A percentile compares a stretch with the other conserved stretches of the same genome.
These are phyloP conservation scores for Leptobrachium leishanense DNA, from an alignment of 2,113 vertebrate genomes.

Conservation along the genomic window DNA sequence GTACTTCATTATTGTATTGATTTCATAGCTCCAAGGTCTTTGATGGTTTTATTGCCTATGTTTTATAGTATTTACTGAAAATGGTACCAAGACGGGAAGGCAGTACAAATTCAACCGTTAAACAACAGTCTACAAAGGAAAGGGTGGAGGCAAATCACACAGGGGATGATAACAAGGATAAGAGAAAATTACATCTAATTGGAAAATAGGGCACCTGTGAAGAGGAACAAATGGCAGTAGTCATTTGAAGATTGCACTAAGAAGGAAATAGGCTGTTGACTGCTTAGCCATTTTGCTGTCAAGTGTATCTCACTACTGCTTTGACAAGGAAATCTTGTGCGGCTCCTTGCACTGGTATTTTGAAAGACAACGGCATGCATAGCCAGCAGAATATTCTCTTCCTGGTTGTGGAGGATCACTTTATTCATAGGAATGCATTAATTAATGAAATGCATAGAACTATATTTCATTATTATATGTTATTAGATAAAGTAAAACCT, in stretches of 20 bases:
- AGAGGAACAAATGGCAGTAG: conserved; percentile 27
- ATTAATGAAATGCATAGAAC: too few relatives aligned
- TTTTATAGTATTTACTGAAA: conserved; percentile 22
- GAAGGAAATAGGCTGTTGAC: conserved; percentile 19
- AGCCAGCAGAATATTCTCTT: not conserved
- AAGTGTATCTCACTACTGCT: conserved; percentile 5
- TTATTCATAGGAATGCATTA: too few relatives aligned
- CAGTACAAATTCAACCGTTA: conserved; percentile 22
- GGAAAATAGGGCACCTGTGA: conserved; percentile 39
- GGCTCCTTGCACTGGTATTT: not conserved
- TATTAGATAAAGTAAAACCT: too few relatives aligned
- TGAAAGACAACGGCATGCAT: not conserved
- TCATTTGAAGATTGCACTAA: conserved; percentile 30
- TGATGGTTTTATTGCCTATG: conserved; percentile 23
- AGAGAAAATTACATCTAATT: conserved; percentile 41
- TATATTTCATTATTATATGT: too few relatives aligned
- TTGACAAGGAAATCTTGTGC: not conserved
- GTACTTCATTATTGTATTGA: conserved; percentile 11
- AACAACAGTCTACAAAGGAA: conserved; percentile 36
- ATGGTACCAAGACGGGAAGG: conserved; percentile 16
- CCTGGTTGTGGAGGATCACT: not conserved
- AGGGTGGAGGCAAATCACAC: conserved; percentile 29
- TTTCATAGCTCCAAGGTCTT: conserved; percentile 38
- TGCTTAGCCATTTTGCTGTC: conserved; percentile 26
- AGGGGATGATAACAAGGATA: conserved; percentile 39